Conservation (phyloP, 2,113 vertebrate genomes). For the Cavia aperea region DNA sequence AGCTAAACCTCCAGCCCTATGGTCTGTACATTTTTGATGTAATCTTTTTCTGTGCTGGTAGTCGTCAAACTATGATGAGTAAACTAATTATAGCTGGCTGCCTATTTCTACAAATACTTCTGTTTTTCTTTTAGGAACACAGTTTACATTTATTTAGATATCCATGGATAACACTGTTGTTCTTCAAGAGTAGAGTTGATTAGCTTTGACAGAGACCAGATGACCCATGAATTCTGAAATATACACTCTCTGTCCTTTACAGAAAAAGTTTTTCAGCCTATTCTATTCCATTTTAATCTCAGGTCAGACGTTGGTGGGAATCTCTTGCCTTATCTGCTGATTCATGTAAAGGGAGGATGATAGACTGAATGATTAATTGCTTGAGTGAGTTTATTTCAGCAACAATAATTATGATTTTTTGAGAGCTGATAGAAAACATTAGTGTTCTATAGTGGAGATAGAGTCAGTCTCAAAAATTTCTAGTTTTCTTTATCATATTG, state of each 20-base stretch:
- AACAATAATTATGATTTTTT: background rate
- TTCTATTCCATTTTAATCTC: slow-evolving; percentile 24
- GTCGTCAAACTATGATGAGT: background rate
- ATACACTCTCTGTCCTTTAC: background rate
- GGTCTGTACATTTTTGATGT: background rate
- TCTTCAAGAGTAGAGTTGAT: background rate
- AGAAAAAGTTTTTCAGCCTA: background rate
- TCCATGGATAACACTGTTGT: background rate
- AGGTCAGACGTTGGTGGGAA: background rate
- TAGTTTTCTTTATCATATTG: background rate
- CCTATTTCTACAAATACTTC: slow-evolving; percentile 16
- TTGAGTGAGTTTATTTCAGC: background rate
- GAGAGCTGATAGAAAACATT: background rate
- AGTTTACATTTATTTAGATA: background rate
- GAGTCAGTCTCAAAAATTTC: background rate
- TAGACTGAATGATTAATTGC: background rate
- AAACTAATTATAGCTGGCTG: background rate
- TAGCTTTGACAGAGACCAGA: background rate
- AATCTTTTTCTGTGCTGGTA: background rate
- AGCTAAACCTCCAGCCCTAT: no score
- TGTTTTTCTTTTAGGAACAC: background rate
- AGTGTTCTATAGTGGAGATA: slow-evolving; percentile 10
- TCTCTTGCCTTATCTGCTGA: background rate
- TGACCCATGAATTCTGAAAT: background rate
- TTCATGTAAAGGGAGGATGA: background rate